Base-by-base conservation (phyloP, 1,140 invertebrate species). In the Telenomus remus region DNA sequence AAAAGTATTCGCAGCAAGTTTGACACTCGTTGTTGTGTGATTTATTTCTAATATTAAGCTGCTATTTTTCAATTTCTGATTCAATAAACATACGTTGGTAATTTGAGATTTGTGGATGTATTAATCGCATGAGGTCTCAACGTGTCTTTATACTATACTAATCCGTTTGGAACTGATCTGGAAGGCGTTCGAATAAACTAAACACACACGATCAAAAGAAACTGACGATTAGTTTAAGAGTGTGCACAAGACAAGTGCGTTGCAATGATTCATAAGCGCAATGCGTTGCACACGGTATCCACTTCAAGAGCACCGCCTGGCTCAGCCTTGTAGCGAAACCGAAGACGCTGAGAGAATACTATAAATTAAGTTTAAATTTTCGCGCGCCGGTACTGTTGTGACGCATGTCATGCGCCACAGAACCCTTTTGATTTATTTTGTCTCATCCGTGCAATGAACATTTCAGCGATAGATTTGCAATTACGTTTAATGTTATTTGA, bases 281-380 rank as follows among this genome's bases (percentile, higher is more conserved):
- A 63, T 59, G 64, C 56, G 54, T 76, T 71, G 61, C 66, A 56
- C 44, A 70, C 59, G 70, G 9, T 27, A 46, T 55, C 53, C 56
- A 79, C 76, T 79, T 84, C 83, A 84, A 84, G 70, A 83, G 82
- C 64, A 55, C 60, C 57, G 56, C 64, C 39, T 48, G 15, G 71
- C 63, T 60, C 70, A 53, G 34, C 47, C 65, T 60, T 57, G 63
- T 63, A 59, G 65, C 70, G 72, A 77, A 75, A 66, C 49, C 65
- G 48, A 77, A 78, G 73, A 79, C 80, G 65, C 53, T 78, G 71
- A 80, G 76, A 84, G 83, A 85, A 85, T 84, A 85, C 81, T 80
- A 84, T 85, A 84, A 85, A 85, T 85, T 79, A 80, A 81, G 82
- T 85, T 85, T 85, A 81, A 85, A 83, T 83, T 74, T 83, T 84